A percentile compares a stretch with the other conserved stretches of the same genome.
phyloP scores from a whole-genome alignment of 2,888 invertebrate species.

The Andrena hattorfiana region DNA sequence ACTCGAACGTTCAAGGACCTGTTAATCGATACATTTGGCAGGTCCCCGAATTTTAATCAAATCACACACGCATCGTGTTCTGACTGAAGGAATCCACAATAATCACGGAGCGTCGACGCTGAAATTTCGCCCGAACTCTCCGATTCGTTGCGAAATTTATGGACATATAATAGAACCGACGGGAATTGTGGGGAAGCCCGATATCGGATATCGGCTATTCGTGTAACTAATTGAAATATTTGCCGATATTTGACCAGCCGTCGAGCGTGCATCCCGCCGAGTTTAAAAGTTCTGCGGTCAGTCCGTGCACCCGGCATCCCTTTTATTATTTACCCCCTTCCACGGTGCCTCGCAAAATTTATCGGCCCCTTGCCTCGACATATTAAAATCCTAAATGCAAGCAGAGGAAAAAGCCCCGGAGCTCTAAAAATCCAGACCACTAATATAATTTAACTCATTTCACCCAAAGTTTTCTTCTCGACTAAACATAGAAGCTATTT shows the following conservation, averaged over 20 bases:
- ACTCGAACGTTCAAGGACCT: too few relatives aligned
- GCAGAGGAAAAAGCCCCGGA: not conserved
- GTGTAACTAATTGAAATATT: conserved; percentile 71
- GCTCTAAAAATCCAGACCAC: not conserved
- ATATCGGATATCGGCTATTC: conserved; percentile 57
- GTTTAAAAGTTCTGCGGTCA: conserved; percentile 63
- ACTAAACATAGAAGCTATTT: too few relatives aligned
- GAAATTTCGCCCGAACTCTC: conserved; percentile 50
- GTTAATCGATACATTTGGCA: not conserved
- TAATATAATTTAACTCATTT: too few relatives aligned
- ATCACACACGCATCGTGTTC: not conserved
- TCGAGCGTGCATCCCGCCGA: conserved; percentile 31
- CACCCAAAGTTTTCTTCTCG: too few relatives aligned
- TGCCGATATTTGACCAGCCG: conserved; percentile 63
- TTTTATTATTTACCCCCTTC: conserved; percentile 6
- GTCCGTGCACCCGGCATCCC: conserved; percentile 11
- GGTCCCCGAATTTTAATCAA: conserved; percentile 12
- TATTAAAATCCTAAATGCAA: not conserved
- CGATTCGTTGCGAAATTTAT: conserved; percentile 61
- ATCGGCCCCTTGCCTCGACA: not conserved
- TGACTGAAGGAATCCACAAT: not conserved
- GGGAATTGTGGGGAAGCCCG: not conserved
- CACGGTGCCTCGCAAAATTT: conserved; percentile 1
- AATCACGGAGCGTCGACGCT: not conserved
- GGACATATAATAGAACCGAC: conserved; percentile 47